Evolutionary conservation across 2,113 vertebrate species (phyloP).

Genomic region (Anser brachyrhynchus): DNA sequence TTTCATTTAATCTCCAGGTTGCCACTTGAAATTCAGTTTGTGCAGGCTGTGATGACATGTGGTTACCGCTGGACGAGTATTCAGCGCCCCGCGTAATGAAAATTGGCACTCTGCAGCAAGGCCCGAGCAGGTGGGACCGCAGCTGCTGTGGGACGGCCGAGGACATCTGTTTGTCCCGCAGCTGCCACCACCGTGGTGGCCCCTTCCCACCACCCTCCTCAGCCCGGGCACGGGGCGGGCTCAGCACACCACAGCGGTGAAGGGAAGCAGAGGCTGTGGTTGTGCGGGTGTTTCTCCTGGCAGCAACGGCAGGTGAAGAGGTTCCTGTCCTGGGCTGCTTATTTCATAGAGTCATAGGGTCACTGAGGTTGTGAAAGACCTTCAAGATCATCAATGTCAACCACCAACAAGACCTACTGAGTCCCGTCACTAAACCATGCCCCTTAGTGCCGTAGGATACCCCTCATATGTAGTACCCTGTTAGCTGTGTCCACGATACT

Average conservation of each 20-base stretch:
- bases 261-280: not conserved
- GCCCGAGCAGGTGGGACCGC: not conserved
- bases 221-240: not conserved
- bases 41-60: not conserved
- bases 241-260: accelerated
- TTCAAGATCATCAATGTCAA: not conserved
- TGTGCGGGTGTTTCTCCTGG: not conserved
- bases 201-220: not conserved
- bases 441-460: not conserved
- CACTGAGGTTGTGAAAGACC: not conserved
- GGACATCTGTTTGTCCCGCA: not conserved
- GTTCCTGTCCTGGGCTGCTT: not conserved
- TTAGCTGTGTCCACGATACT: too few relatives aligned
- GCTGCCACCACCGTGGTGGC: not conserved
- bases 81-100: not conserved
- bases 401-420: not conserved
- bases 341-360: not conserved
- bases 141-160: constrained; percentile 5
- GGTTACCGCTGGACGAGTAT: not conserved
- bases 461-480: too few relatives aligned
- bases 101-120: constrained; percentile 27
- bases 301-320: not conserved
- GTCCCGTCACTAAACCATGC: not conserved
- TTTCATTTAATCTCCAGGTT: not conserved
- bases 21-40: not conserved